These are phyloP conservation scores for Cantharis rustica DNA, from an alignment of 2,888 invertebrate species.

Conservation along the genomic window DNA sequence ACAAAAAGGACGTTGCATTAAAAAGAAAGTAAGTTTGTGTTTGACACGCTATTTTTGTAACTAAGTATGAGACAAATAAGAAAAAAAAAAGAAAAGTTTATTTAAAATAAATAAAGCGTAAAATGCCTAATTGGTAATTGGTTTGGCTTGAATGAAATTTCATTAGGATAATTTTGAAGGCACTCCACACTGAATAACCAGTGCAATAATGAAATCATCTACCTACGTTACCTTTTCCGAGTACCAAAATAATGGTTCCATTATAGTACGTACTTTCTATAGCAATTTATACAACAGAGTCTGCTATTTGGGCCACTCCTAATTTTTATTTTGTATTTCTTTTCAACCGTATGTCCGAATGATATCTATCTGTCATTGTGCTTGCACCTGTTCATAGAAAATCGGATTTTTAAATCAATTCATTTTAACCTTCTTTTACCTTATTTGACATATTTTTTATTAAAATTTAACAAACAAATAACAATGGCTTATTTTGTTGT, in stretches of 20 bases:
- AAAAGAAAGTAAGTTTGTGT: background rate
- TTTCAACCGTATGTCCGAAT: background rate
- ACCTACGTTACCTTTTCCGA: background rate
- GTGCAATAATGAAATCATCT: background rate
- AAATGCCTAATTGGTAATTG: background rate
- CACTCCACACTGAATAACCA: background rate
- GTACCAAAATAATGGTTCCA: background rate
- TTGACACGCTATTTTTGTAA: background rate
- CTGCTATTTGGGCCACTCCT: background rate
- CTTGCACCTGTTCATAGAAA: background rate
- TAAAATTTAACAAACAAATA: background rate
- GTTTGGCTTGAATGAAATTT: background rate
- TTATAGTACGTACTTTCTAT: background rate
- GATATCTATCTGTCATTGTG: background rate
- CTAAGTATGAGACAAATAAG: background rate
- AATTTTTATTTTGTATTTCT: background rate
- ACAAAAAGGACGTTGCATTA: conserved; percentile 3
- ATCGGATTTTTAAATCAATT: background rate
- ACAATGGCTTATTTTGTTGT: background rate
- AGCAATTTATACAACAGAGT: background rate
- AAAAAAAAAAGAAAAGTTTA: background rate
- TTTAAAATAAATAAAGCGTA: background rate
- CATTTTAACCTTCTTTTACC: background rate
- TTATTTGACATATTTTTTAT: background rate
- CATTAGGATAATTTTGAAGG: background rate